Conservation (phyloP, 92 coral and sea anemone genomes). For the Heteractis magnifica region DNA sequence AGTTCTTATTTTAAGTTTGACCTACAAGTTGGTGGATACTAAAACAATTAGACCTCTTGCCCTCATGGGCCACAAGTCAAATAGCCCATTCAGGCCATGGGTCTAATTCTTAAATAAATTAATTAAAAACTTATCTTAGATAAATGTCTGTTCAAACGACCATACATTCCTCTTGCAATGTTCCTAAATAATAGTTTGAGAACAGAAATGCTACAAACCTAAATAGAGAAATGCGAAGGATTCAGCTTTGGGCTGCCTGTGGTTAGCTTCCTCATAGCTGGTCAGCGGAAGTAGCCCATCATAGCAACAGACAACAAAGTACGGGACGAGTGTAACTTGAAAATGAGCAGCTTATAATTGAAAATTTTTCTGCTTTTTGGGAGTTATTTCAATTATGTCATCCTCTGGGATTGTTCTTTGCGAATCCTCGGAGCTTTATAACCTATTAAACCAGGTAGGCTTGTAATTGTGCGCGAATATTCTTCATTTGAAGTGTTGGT, state of each 20-base stretch:
- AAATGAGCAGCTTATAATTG: slow-evolving; percentile 12
- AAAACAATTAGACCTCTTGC: too few species aligned
- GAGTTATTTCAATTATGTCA: slow-evolving; percentile 53
- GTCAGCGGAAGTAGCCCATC: slow-evolving; percentile 56
- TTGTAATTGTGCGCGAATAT: background rate
- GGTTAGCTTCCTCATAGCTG: background rate
- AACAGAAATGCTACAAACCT: background rate
- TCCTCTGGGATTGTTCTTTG: slow-evolving; percentile 68
- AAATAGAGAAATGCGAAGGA: background rate
- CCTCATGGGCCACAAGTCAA: too few species aligned
- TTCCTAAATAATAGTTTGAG: background rate
- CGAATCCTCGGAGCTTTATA: slow-evolving; percentile 82
- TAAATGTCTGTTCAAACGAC: too few species aligned
- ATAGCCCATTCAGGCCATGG: too few species aligned
- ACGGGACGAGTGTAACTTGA: background rate
- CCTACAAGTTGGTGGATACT: too few species aligned
- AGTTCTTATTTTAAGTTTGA: too few species aligned
- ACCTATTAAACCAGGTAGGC: slow-evolving; percentile 85
- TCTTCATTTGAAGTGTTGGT: background rate
- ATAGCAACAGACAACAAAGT: slow-evolving; percentile 71
- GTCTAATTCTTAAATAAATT: too few species aligned
- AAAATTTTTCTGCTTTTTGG: background rate
- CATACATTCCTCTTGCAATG: too few species aligned
- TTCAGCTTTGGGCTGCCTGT: slow-evolving; percentile 12
- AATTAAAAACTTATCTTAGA: too few species aligned